Base-by-base conservation (phyloP, 1,140 invertebrate genomes). In the Atta colombica region DNA sequence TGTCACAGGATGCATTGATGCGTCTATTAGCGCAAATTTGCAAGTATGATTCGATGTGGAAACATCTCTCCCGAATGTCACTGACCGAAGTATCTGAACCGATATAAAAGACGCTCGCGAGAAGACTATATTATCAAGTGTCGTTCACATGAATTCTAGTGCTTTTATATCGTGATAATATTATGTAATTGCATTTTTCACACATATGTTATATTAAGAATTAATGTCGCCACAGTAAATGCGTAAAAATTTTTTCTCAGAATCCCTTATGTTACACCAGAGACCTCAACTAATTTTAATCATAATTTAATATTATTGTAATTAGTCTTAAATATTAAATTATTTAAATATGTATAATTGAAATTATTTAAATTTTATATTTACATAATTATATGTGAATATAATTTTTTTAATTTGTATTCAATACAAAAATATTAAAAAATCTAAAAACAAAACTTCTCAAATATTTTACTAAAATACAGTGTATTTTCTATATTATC, bases 1-100 rank as follows among this genome's bases (percentile, higher is more conserved):
- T 92, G 92, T 93, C 92, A 87, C 89, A 87, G 88, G 91, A 93
- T 87, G 89, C 92, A 92, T 92, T 93, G 93, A 93, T 92, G 93
- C 92, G 92, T 93, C 93, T 94, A 94, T 94, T 94, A 94, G 87
- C 87, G 87, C 60, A 71, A 89, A 94, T 94, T 93, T 93, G 93
- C 93, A 94, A 94, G 92, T 94, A 93, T 93, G 93, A 94, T 94
- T 93, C 89, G 87, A 85, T 77, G 89, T 88, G 86, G 81, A 88
- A 90, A 91, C 87, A 80, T 45, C 61, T 90, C 45, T 55, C 12
- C 58, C 82, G 51, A 68, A 87, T 78, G 51, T 85, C 86, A 69
- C 39, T 86, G 45, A 18, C 28, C 80, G 69, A 66, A 63, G 60
- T 61, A 45, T 39, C 75, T 55, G 61, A 85, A 77, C 77, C n/a